These are phyloP conservation scores for Dyspetes luteomarginatus DNA, from an alignment of 2,888 invertebrate genomes.

Conservation along the genomic window DNA sequence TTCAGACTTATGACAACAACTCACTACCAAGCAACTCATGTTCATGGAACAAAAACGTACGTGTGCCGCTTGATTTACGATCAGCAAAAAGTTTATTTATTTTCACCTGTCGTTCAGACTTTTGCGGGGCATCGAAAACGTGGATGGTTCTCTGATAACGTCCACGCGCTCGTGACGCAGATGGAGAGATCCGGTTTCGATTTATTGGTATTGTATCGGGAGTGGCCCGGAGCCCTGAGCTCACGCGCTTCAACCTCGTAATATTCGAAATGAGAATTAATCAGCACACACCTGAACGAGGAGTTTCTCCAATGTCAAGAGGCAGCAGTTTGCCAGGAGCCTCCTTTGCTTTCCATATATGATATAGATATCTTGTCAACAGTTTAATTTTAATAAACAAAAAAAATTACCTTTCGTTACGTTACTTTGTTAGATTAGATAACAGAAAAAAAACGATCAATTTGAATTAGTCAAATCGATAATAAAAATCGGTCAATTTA, in stretches of 20 bases:
- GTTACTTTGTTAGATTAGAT: no score
- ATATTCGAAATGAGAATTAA: slow-evolving; percentile 45
- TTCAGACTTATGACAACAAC: not conserved
- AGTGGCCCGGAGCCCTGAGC: slow-evolving; percentile 1
- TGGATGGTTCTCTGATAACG: slow-evolving; percentile 52
- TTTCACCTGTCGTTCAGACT: slow-evolving; percentile 63
- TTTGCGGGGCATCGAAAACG: slow-evolving; percentile 21
- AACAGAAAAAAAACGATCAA: no score
- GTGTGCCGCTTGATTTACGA: slow-evolving; percentile 50
- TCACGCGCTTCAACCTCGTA: slow-evolving; percentile 40
- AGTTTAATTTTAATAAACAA: no score
- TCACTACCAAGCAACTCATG: not conserved
- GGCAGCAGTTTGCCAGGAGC: no score
- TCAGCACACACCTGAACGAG: not conserved
- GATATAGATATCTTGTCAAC: no score
- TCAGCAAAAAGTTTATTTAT: slow-evolving; percentile 57
- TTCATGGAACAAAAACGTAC: not conserved
- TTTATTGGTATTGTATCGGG: slow-evolving; percentile 55
- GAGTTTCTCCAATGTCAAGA: not conserved
- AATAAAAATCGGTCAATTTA: no score
- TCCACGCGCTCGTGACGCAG: slow-evolving; percentile 64
- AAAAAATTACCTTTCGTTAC: no score
- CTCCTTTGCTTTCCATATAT: no score
- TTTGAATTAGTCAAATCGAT: no score
- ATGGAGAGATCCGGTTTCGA: slow-evolving; percentile 68